Evolutionary conservation across 2,888 invertebrate genomes (phyloP), one percentile per base, ranked within the genome.

Genomic region (Microctonus aethiopoides): DNA sequence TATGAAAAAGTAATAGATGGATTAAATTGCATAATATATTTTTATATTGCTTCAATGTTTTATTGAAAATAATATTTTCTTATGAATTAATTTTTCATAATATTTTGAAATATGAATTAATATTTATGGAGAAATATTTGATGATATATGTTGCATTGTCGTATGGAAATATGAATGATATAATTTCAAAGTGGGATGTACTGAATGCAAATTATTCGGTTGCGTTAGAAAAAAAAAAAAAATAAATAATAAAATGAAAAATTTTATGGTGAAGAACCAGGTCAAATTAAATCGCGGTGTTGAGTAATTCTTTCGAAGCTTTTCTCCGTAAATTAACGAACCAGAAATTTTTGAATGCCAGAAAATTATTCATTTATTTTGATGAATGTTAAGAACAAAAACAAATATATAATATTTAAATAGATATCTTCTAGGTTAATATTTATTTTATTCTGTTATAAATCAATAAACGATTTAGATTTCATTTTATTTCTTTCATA

Each of bases 281-380:
- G 68, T 56, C 41, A 11, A 68, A 68, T 68, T 39, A 20, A 34
- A 7, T 10, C 11, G 34, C 10, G 6, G 39, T 26, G 52, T 60
- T 56, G 16, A 54, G 69, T 36, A 68, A 67, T 70, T 68, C 46
- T 61, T 59, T 4, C 46, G 36, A 71, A 69, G 70, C 72, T 76
- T 76, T 75, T 68, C 67, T 68, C 65, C 57, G 60, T 32, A 59
- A 70, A 74, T 76, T 74, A 76, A 76, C 71, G 72, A 74, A 70
- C 62, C 72, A 66, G 66, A 73, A 75, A 73, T 70, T 67, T 74
- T 74, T 54, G 57, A 60, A 46, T 68, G 67, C 67, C 69, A 61
- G 60, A 61, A 65, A 46, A 64, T 20, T 68, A 20, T 11, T 66
- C 32, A 52, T n/a, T n/a, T n/a, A n/a, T n/a, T n/a, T 56, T 60